Evolutionary conservation across 2,113 vertebrate genomes (phyloP), one percentile per base, ranked within the genome.

Genomic region (Sander vitreus): DNA sequence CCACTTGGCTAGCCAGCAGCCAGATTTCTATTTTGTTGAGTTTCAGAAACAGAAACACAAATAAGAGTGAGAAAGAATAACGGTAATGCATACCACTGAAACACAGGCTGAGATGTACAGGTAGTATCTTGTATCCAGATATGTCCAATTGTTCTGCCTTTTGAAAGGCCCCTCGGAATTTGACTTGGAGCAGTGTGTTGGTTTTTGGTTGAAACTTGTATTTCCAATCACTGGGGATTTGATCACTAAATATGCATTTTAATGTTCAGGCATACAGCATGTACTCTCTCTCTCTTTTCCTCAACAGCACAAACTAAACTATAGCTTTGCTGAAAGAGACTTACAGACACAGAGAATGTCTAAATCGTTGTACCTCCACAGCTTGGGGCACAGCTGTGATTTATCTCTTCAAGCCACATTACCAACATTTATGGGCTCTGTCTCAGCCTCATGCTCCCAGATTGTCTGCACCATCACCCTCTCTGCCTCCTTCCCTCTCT

Each of bases 371-470:
- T 64, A 30, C 33, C 30, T 6, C 8, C 73, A 70, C 62, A 75
- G 69, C 45, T 54, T 51, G 60, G 30, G 63, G 33, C 8, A 7
- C 8, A 12, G 68, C 65, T 54, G 13, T 54, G 68, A 77, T 78
- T 58, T 36, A 55, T 90, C 50, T 84, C 60, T 63, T 80, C 36
- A 78, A 64, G 82, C 73, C 60, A 74, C 43, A 77, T 84, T 78
- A 78, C 18, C 1, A 76, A 48, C 66, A 73, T 83, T 73, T 70
- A 59, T 18, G 76, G 65, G 59, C 67, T 64, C 11, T 60, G n/a
- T 50, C 72, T 80, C 51, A 83, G 57, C 63, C 50, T 57, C 19
- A 30, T 65, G 73, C 36, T 73, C n/a, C 25, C 47, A 66, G 33
- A 57, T 75, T 6, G 15, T 75, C n/a, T 68, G 58, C 45, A 18